Base-by-base conservation (phyloP, 2,797 vertebrate genomes). In the Vespertilio murinus region DNA sequence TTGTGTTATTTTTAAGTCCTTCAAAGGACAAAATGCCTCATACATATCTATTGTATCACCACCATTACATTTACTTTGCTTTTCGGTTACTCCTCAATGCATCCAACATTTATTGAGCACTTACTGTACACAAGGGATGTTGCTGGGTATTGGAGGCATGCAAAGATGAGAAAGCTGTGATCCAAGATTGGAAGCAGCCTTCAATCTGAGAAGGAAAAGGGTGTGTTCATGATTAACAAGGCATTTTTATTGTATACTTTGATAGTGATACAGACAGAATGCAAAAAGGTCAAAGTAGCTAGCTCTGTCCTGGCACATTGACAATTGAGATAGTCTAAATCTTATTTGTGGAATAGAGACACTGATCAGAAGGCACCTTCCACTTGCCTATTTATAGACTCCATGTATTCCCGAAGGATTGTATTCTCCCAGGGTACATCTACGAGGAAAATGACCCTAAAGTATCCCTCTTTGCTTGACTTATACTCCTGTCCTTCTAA, bases 1-100 rank as follows among this genome's bases (percentile, higher is more conserved):
- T 93, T 93, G 28, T 96, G 95, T 96, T 93, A 75, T 47, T 94
- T 91, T 25, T 38, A 90, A 96, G 61, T 87, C 23, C 25, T 95
- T 88, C 64, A 92, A 91, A 94, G 56, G 30, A 77, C 28, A 74
- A 49, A 42, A 42, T 70, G 45, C 56, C 79, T 87, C 33, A 73
- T 83, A 81, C 61, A 93, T 96, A 40, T 14, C 35, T 94, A 94
- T 96, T 93, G 91, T 8, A 83, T 95, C 83, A 81, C 64, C 38
- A 49, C 11, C 71, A 92, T 86, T 79, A 87, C 81, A 80, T 90
- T 96, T 88, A 54, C 52, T 82, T 93, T 95, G 59, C 42, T 71
- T 91, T 77, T 90, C 2, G 25, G 67, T 91, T 64, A 75, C 49
- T 96, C n/a, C 56, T 71, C 49, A 92, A 42, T 94, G 65, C 93